Evolutionary conservation across 2,797 vertebrate species (phyloP), one percentile per base, ranked within the genome.

Genomic region (Channallabes apus): DNA sequence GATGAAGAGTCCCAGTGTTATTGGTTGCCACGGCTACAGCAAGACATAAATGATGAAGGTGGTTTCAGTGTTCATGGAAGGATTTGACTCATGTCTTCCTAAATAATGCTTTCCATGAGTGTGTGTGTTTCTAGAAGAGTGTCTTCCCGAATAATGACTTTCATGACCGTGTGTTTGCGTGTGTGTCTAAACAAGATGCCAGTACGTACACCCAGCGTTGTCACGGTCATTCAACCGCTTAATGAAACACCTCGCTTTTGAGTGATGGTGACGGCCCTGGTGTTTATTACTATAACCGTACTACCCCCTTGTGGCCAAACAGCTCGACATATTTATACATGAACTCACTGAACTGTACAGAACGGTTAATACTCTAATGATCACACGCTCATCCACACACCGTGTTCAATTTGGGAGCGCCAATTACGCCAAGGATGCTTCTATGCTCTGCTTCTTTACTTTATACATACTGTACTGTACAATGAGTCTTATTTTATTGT

Each of bases 41-140:
- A 62, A 82, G 85, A 90, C 82, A 46, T 46, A 88, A 84, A 27
- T 86, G 54, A 87, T 80, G 64, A 82, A 90, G 88, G 88, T 73
- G 86, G 86, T 88, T 88, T 87, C 22, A 75, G 54, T 86, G 81
- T 85, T 88, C 85, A 82, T 75, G 79, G 85, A 82, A 78, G 54
- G 87, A 88, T 91, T 94, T 93, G 92, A 91, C 85, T 89, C 87
- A 90, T 83, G 84, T 68, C 85, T 80, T 54, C 71, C 86, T 91
- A 91, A 94, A 94, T 93, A 93, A 93, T 91, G 87, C 92, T 91
- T 92, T 95, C 93, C 93, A 93, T 94, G 92, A 94, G 82, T 85
- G 80, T 67, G 41, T 84, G 76, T 78, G 61, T 84, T 69, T 85
- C 56, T 85, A 46, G n/a, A 71, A 71, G 32, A 15, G 41, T 78